These are phyloP conservation scores for Amphipoea oculea DNA, from an alignment of 2,888 invertebrate species.

Conservation along the genomic window DNA sequence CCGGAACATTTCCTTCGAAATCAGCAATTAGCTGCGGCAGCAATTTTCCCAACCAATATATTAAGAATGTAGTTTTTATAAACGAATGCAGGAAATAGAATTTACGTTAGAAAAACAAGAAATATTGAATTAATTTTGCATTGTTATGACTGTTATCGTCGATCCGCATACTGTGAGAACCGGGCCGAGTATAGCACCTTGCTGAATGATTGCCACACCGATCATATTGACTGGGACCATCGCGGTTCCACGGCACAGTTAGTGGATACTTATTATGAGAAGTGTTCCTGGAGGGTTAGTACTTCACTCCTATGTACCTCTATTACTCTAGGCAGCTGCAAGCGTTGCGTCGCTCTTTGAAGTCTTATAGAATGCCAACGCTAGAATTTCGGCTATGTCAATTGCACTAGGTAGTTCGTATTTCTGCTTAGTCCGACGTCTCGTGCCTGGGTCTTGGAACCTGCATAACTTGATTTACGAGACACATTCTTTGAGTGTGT, in stretches of 20 bases:
- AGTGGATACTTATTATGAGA: constrained; percentile 42
- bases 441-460: constrained; percentile 4
- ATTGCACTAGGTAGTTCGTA: constrained; percentile 6
- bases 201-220: constrained; percentile 57
- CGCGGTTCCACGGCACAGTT: constrained; percentile 59
- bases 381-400: constrained; percentile 40
- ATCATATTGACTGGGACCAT: constrained; percentile 59
- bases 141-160: constrained; percentile 30
- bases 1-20: neutral
- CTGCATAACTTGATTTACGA: constrained; percentile 38
- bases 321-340: neutral
- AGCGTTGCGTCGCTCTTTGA: constrained; percentile 15
- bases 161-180: constrained; percentile 53
- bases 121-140: constrained; percentile 19
- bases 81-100: constrained; percentile 33
- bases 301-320: neutral
- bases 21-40: neutral
- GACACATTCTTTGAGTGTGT: constrained; percentile 10
- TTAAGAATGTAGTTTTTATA: neutral
- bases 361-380: neutral
- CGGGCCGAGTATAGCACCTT: constrained; percentile 50
- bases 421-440: neutral
- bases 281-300: constrained; percentile 29
- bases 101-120: constrained; percentile 27
- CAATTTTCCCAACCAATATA: neutral